These are phyloP conservation scores for Dromococcyx pavoninus DNA, from an alignment of 2,797 vertebrate genomes.

Conservation along the genomic window DNA sequence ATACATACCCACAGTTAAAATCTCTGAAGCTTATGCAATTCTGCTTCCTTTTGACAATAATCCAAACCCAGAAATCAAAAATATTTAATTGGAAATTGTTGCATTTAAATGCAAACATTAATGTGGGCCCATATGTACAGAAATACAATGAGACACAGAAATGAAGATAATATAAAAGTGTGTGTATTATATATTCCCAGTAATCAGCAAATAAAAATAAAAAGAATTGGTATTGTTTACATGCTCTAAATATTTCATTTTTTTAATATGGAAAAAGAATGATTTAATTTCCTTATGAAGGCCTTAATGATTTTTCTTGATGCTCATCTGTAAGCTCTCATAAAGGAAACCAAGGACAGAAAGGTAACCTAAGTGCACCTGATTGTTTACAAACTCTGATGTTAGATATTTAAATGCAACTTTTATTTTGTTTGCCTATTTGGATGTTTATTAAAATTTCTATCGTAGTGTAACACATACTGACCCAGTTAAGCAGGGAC, in stretches of 20 bases:
- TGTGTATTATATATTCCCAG: background rate
- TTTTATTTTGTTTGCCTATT: background rate
- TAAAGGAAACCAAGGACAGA: background rate
- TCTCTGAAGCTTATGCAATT: background rate
- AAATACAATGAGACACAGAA: background rate
- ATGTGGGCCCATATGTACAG: background rate
- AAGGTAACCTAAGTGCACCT: background rate
- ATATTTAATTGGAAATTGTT: background rate
- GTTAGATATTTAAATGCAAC: background rate
- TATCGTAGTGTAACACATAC: background rate
- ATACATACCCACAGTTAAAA: background rate
- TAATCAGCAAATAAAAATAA: background rate
- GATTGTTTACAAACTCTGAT: background rate
- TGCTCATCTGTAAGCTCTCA: background rate
- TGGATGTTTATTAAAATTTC: background rate
- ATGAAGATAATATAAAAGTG: background rate
- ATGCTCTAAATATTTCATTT: background rate
- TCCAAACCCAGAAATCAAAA: background rate
- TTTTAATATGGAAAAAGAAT: background rate
- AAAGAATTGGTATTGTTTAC: background rate
- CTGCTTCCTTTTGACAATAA: background rate
- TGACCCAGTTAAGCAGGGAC: background rate
- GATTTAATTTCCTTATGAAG: background rate
- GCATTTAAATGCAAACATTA: background rate
- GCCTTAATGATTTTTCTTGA: background rate